Base-by-base conservation (phyloP, 2,113 vertebrate species). In the Bubo blakistoni region DNA sequence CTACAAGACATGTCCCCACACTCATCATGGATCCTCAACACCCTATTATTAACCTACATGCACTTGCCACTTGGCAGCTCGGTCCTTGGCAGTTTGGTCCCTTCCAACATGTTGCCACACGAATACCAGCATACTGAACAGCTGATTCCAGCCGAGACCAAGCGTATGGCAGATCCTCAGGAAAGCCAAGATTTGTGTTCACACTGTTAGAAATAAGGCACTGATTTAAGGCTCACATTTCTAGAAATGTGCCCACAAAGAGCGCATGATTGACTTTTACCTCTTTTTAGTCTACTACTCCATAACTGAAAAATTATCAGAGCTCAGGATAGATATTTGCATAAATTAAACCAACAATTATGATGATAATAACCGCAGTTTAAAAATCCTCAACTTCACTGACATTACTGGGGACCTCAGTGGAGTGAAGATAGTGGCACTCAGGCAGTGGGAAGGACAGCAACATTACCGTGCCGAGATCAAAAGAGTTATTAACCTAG, bases 301-400 rank as follows among this genome's bases (percentile, higher is more conserved):
- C 13, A 1, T 25, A 84, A 79, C 52, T 6, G 8, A 81, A 90
- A 73, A 69, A 69, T 17, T 38, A 77, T 29, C 84, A 92, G 54
- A 73, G 38, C 70, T 72, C 71, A 46, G 46, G 32, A 70, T 1
- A 74, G 32, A 71, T 13, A 86, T 88, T 79, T 74, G 65, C 65
- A 40, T 76, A 90, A 92, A 27, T 66, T 93, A 92, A 93, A 88
- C 22, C 69, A 93, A 92, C 61, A 92, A 55, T 74, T 83, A 92
- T 4, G 52, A 70, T 34, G 40, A 55, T 55, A 38, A 85, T 54
- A 92, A 92, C 42, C 1, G 3, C 42, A 52, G 58, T 38, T 90
- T 81, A 40, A 92, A 93, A 86, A 58, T 57, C 72, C 52, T 86
- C 76, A 84, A 61, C 61, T 69, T 69, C 52, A 30, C 36, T 61